A percentile compares a stretch with the other conserved stretches of the same genome.
These are phyloP conservation scores for Toxotes jaculatrix DNA, from an alignment of 2,113 vertebrate species.

Conservation along the genomic window DNA sequence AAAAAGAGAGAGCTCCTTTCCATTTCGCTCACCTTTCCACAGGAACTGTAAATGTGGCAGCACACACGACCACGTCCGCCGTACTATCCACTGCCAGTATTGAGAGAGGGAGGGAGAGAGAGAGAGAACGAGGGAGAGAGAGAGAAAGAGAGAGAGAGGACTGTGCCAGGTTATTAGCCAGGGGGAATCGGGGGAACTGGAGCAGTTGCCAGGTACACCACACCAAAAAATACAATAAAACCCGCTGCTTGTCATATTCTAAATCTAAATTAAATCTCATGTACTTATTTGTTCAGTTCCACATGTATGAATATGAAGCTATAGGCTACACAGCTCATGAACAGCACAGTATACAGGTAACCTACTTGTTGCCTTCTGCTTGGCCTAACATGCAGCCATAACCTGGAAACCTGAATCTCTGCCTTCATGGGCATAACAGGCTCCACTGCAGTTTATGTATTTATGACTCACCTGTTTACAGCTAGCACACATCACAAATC, in stretches of 20 bases:
- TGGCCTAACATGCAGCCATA: slow-evolving; percentile 15
- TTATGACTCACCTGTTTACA: slow-evolving; percentile 58
- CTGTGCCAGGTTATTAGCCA: slow-evolving; percentile 31
- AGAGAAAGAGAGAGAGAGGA: slow-evolving; percentile 14
- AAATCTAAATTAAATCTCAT: neutral
- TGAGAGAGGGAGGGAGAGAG: slow-evolving; percentile 6
- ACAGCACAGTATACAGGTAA: neutral
- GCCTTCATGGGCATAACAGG: slow-evolving; percentile 1
- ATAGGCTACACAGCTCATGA: neutral
- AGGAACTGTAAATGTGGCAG: slow-evolving; percentile 51
- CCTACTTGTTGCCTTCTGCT: slow-evolving; percentile 52
- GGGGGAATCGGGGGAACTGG: neutral
- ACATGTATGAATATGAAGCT: neutral
- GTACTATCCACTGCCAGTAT: neutral
- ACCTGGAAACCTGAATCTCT: slow-evolving; percentile 22
- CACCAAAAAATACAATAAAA: neutral
- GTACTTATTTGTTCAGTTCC: neutral
- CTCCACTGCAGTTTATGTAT: slow-evolving; percentile 33
- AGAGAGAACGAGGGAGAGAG: neutral
- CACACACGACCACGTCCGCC: slow-evolving; percentile 34
- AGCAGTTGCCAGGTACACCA: slow-evolving; percentile 24
- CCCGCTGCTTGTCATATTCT: neutral
- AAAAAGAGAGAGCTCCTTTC: slow-evolving; percentile 61
- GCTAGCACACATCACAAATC: slow-evolving; percentile 1
- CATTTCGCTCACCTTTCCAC: slow-evolving; percentile 67